phyloP scores from a whole-genome alignment of 2,113 vertebrate genomes.

The Coturnix japonica region DNA sequence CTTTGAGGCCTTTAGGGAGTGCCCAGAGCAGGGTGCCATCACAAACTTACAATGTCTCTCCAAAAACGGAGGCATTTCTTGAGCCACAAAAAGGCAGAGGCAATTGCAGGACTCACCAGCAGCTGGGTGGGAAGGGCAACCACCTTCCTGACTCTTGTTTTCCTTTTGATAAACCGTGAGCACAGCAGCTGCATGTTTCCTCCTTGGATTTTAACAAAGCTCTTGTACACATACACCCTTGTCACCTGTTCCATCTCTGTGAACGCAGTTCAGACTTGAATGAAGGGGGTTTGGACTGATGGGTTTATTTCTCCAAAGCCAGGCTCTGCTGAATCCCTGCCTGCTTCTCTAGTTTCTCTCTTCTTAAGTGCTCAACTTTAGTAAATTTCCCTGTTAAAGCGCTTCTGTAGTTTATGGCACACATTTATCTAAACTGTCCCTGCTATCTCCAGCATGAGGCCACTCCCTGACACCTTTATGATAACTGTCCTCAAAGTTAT shows the following conservation, averaged over 20 bases:
- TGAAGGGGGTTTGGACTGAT: neutral
- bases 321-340: neutral
- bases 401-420: neutral
- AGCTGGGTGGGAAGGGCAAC: neutral
- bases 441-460: neutral
- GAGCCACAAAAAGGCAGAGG: neutral
- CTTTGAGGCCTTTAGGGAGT: neutral
- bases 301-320: neutral
- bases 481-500: neutral
- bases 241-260: neutral
- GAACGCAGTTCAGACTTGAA: neutral
- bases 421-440: neutral
- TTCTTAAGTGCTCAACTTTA: neutral
- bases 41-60: neutral
- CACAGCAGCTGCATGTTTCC: neutral
- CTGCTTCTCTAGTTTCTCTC: neutral
- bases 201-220: neutral
- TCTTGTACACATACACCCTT: neutral
- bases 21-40: fast-evolving
- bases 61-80: neutral
- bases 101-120: neutral
- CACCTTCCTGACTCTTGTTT: neutral
- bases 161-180: neutral
- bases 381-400: neutral
- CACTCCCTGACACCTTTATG: neutral